Conservation (phyloP, 1,140 invertebrate genomes). For the Nebria ingens region DNA sequence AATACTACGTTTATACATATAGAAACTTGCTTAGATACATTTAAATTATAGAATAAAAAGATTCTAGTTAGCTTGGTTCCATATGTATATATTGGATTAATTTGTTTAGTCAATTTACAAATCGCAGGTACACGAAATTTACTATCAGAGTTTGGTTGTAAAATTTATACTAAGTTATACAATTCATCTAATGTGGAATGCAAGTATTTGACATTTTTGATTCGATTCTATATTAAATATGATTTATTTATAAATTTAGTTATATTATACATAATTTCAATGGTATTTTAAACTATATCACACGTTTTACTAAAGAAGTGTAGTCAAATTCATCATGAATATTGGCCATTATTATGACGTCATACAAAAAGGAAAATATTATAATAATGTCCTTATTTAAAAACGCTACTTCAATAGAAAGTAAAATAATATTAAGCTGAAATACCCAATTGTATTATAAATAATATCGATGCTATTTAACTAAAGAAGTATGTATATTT, state of each 20-base stretch:
- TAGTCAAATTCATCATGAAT: too few species aligned
- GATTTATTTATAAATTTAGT: not conserved
- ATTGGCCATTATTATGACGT: too few species aligned
- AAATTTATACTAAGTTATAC: not conserved
- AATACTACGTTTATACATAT: not conserved
- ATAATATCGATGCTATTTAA: too few species aligned
- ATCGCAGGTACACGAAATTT: conserved; percentile 6
- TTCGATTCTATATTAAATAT: not conserved
- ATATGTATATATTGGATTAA: not conserved
- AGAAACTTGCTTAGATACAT: not conserved
- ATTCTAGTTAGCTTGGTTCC: not conserved
- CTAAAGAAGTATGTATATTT: too few species aligned
- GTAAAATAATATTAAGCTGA: too few species aligned
- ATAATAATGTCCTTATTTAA: too few species aligned
- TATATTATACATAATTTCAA: not conserved
- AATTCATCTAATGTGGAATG: conserved; percentile 2
- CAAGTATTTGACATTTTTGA: not conserved
- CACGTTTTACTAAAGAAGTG: too few species aligned
- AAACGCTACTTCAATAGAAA: too few species aligned
- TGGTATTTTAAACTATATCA: too few species aligned
- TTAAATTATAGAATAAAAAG: too few species aligned
- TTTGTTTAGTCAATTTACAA: not conserved
- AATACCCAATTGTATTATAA: too few species aligned
- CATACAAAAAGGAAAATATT: too few species aligned
- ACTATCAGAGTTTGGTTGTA: not conserved